phyloP scores from a whole-genome alignment of 2,797 vertebrate species.

The Octomys mimax region DNA sequence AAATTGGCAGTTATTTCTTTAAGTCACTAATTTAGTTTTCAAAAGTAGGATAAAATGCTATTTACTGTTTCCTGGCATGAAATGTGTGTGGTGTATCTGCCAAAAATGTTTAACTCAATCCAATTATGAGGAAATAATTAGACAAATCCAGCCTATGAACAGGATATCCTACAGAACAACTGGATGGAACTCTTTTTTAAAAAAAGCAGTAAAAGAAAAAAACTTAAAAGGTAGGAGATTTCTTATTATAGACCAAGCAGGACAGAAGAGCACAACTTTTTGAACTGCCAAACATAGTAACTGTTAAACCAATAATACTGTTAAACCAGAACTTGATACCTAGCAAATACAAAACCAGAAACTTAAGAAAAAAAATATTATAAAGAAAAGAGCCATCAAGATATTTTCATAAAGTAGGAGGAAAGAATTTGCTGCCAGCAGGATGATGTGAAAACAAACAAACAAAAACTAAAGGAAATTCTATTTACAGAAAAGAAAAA shows the following conservation, averaged over 20 bases:
- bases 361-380: neutral
- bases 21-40: conserved; percentile 16
- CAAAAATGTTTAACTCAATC: conserved; percentile 17
- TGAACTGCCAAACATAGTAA: conserved; percentile 26
- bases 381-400: conserved; percentile 29
- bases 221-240: neutral
- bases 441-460: neutral
- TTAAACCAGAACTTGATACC: neutral
- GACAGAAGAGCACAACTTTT: conserved; percentile 14
- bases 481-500: neutral
- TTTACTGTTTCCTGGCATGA: neutral
- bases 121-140: neutral
- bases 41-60: conserved; percentile 13
- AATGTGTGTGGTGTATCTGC: neutral
- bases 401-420: neutral
- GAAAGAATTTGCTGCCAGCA: neutral
- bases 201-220: conserved; percentile 44
- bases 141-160: neutral
- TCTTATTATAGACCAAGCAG: conserved; percentile 10
- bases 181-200: neutral
- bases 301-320: neutral
- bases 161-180: neutral
- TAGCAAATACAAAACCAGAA: conserved; percentile 24
- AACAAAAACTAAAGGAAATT: neutral
- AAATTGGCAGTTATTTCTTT: neutral